Evolutionary conservation across 1,140 invertebrate species (phyloP).

Genomic region (Lycorma delicatula): DNA sequence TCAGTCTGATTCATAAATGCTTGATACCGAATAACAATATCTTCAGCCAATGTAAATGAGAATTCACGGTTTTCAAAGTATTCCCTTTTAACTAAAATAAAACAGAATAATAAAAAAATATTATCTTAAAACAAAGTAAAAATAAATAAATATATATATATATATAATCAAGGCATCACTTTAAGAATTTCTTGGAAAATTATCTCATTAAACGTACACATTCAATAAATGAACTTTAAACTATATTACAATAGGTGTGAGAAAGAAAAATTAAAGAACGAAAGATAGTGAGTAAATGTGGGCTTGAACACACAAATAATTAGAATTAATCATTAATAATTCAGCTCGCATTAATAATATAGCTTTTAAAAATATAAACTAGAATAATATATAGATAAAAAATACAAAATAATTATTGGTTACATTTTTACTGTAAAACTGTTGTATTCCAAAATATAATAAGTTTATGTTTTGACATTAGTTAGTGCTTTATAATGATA

Average conservation of each 20-base stretch:
- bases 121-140: constrained; percentile 17
- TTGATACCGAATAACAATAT: constrained; percentile 88
- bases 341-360: no score
- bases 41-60: constrained; percentile 89
- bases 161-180: background rate
- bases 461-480: background rate
- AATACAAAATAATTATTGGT: no score
- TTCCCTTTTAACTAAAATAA: constrained; percentile 48
- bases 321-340: no score
- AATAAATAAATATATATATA: constrained; percentile 15
- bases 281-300: no score
- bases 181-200: background rate
- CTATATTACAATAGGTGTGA: background rate
- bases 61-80: constrained; percentile 83
- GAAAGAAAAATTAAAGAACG: no score
- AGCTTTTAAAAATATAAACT: no score
- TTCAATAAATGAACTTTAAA: background rate
- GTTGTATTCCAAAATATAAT: background rate
- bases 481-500: background rate
- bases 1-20: constrained; percentile 76
- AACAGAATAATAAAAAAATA: constrained; percentile 21
- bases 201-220: background rate
- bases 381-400: no score
- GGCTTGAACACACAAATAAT: no score
- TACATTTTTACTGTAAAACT: no score